A percentile compares a stretch with the other conserved stretches of the same genome.
Evolutionary conservation across 2,888 invertebrate genomes (phyloP).

Genomic region (Trachelus tabidus): DNA sequence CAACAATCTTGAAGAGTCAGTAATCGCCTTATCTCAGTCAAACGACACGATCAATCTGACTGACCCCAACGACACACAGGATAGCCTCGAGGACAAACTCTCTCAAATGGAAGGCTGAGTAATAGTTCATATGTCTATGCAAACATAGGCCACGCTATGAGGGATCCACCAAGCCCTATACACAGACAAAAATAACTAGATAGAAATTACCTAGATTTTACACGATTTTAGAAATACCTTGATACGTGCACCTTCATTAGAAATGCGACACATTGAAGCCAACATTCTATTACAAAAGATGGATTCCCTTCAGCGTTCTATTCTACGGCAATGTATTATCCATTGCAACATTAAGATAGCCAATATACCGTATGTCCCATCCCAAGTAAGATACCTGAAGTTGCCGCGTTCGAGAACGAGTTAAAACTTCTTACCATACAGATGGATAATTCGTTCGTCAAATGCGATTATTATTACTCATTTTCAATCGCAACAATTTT

Average conservation of each 20-base stretch:
- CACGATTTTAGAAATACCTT: not conserved
- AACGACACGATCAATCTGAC: conserved; percentile 56
- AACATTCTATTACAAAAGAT: not conserved
- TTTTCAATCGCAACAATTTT: too few relatives aligned
- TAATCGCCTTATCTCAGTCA: conserved; percentile 46
- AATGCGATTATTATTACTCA: too few relatives aligned
- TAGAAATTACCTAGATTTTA: not conserved
- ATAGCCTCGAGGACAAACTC: conserved; percentile 62
- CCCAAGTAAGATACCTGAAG: too few relatives aligned
- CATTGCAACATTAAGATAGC: not conserved
- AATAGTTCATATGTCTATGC: not conserved
- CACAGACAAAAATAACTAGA: not conserved
- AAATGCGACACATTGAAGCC: not conserved
- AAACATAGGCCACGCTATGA: not conserved
- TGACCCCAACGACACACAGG: conserved; percentile 62
- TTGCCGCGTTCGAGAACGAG: too few relatives aligned
- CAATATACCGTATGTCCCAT: too few relatives aligned
- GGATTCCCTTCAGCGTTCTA: not conserved
- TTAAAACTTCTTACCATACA: too few relatives aligned
- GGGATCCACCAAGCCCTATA: not conserved
- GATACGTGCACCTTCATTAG: not conserved
- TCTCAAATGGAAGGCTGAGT: conserved; percentile 59
- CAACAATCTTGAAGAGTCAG: conserved; percentile 43
- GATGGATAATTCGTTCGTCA: too few relatives aligned
- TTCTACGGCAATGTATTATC: not conserved